Evolutionary conservation across 2,797 vertebrate species (phyloP).

Genomic region (Thunnus albacares): DNA sequence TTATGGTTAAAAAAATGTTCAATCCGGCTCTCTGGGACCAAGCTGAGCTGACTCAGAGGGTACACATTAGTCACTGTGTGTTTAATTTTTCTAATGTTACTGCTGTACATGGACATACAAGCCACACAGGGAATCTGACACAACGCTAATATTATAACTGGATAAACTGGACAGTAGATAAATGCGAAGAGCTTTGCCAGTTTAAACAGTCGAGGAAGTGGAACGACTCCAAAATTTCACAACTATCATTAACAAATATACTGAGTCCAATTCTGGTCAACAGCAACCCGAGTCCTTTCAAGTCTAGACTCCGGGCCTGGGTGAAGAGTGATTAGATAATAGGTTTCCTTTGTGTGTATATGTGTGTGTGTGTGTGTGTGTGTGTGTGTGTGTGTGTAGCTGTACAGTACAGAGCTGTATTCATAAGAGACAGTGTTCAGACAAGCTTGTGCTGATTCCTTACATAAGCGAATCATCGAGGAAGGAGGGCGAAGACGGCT

Average conservation of each 20-base stretch:
- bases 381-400: constrained; percentile 36
- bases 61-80: neutral
- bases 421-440: constrained; percentile 62
- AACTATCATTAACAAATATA: constrained; percentile 2
- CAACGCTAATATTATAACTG: neutral
- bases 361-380: constrained; percentile 51
- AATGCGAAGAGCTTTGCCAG: neutral
- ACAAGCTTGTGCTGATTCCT: constrained; percentile 62
- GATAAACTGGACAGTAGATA: neutral
- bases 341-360: constrained; percentile 47
- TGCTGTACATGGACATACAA: too few species aligned
- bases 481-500: constrained; percentile 42
- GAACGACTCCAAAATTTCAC: neutral
- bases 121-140: neutral
- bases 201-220: neutral
- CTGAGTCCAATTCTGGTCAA: constrained; percentile 25
- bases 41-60: too few species aligned
- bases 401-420: constrained; percentile 50
- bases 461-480: constrained; percentile 66
- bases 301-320: constrained; percentile 35
- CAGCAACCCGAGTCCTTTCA: constrained; percentile 29
- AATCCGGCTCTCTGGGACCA: too few species aligned
- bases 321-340: constrained; percentile 62
- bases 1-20: too few species aligned
- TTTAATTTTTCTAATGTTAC: neutral